phyloP scores from a whole-genome alignment of 1,140 invertebrate species.

The Drosophila insularis region DNA sequence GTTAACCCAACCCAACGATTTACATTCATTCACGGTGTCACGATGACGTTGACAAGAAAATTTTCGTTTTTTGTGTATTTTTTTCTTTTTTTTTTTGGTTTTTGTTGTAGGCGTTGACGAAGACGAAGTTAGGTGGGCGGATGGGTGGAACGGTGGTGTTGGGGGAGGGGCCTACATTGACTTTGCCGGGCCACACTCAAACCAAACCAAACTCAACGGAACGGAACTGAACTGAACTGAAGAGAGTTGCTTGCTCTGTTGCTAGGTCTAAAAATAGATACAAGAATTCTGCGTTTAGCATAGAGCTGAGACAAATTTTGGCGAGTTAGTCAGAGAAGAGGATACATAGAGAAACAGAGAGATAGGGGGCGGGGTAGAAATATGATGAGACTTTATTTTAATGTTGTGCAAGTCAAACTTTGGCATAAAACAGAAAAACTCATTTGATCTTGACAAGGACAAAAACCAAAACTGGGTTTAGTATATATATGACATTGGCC shows the following conservation, averaged over 20 bases:
- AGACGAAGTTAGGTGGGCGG: neutral
- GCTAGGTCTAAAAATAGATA: constrained; percentile 55
- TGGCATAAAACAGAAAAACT: neutral
- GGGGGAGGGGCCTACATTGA: constrained; percentile 26
- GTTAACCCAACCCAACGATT: constrained; percentile 9
- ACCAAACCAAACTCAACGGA: neutral
- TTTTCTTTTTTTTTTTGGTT: too few species aligned
- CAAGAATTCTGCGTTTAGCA: neutral
- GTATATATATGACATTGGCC: too few species aligned
- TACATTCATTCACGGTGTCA: neutral
- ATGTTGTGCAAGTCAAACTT: neutral
- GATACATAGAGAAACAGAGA: neutral
- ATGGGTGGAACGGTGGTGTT: neutral
- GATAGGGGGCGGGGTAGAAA: neutral
- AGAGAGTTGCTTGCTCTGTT: constrained; percentile 24
- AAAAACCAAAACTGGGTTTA: neutral
- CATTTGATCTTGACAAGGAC: neutral
- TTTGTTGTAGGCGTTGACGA: constrained; percentile 5
- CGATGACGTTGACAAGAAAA: constrained; percentile 6
- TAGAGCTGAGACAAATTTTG: neutral
- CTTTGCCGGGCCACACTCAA: neutral
- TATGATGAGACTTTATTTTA: neutral
- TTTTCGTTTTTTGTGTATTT: neutral
- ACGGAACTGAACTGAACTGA: constrained; percentile 25
- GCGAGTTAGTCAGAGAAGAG: neutral